These are phyloP conservation scores for Fregetta grallaria DNA, from an alignment of 2,113 vertebrate genomes.

Conservation along the genomic window DNA sequence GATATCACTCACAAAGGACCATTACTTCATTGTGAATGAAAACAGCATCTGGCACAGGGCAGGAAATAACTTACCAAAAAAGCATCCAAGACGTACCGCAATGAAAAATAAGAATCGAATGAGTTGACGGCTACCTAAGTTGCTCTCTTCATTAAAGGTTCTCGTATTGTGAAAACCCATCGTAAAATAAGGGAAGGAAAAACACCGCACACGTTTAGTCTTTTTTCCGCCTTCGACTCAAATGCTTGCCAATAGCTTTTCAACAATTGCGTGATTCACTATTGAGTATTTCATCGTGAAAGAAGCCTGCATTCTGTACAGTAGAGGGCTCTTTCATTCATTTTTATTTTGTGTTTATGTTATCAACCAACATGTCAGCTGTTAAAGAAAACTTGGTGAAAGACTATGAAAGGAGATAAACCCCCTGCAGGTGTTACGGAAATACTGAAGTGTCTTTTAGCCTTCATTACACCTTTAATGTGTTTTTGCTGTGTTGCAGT, in stretches of 20 bases:
- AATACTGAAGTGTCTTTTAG: background rate
- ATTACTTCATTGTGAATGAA: constrained; percentile 15
- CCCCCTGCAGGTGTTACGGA: background rate
- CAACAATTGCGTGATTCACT: constrained; percentile 33
- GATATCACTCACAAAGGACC: constrained; percentile 42
- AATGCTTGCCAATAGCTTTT: background rate
- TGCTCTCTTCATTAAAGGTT: background rate
- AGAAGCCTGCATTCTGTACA: background rate
- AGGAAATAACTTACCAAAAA: background rate
- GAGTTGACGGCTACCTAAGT: background rate
- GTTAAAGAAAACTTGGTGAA: background rate
- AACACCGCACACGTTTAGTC: background rate
- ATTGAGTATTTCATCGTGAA: background rate
- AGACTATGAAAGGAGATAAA: background rate
- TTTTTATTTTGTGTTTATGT: background rate
- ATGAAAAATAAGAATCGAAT: background rate
- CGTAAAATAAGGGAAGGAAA: background rate
- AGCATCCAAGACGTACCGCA: background rate
- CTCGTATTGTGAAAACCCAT: background rate
- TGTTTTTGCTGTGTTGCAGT: background rate
- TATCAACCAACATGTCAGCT: background rate
- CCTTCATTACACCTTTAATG: background rate
- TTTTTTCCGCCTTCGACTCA: background rate
- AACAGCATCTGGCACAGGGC: background rate
- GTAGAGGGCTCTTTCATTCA: background rate